Conservation (phyloP, 92 coral and sea anemone genomes). For the Bergia sp. region DNA sequence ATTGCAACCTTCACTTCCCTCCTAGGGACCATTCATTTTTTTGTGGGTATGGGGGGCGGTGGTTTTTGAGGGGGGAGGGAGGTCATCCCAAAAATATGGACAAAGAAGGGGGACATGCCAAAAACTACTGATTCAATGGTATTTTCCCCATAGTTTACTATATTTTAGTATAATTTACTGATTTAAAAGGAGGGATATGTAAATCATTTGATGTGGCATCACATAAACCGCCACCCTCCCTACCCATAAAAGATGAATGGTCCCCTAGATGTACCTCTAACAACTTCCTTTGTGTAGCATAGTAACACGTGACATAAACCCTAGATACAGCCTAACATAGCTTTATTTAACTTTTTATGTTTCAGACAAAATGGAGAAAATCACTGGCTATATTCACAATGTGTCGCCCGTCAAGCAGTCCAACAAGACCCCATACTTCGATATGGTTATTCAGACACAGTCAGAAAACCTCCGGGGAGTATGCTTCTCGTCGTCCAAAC, state of each 20-base stretch:
- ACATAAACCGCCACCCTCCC: no score
- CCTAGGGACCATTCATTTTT: no score
- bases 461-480: slow-evolving; percentile 5
- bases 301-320: no score
- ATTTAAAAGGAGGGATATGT: not conserved
- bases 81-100: not conserved
- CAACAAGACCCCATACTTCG: slow-evolving; percentile 29
- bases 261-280: no score
- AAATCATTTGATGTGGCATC: no score
- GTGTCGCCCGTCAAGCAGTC: slow-evolving; percentile 16
- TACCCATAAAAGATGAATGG: no score
- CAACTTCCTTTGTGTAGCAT: no score
- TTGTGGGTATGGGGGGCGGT: no score
- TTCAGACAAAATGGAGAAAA: not conserved
- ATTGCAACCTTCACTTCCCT: no score
- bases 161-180: slow-evolving; percentile 5
- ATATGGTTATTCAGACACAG: slow-evolving; percentile 24
- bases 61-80: no score
- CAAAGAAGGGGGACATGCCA: not conserved
- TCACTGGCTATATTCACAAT: not conserved
- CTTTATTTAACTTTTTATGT: not conserved
- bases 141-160: slow-evolving; percentile 7
- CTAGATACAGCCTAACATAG: no score
- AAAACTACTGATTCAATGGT: not conserved
- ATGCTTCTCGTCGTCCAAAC: slow-evolving; percentile 45